phyloP scores from a whole-genome alignment of 2,797 vertebrate genomes.

The Gorsachius magnificus region DNA sequence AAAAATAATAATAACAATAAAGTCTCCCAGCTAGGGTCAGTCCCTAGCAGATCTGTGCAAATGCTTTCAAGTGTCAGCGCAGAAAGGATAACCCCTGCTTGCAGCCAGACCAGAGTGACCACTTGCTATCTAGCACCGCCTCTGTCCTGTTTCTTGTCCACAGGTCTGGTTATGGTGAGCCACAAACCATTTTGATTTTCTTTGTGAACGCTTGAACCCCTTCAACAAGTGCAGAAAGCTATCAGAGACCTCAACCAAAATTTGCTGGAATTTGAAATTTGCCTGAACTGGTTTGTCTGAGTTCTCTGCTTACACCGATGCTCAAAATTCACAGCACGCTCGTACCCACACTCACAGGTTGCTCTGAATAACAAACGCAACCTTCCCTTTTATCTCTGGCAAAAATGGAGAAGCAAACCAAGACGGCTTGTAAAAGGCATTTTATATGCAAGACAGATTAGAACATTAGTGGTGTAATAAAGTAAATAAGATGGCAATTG shows the following conservation, averaged over 20 bases:
- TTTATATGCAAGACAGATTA: conserved; percentile 70
- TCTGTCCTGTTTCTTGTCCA: background rate
- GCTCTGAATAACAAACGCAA: conserved; percentile 20
- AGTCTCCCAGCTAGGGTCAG: background rate
- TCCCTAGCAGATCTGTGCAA: background rate
- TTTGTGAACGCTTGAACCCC: background rate
- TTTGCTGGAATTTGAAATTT: conserved; percentile 19
- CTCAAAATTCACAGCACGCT: background rate
- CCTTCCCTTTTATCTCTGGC: background rate
- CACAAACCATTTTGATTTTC: background rate
- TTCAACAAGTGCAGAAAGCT: background rate
- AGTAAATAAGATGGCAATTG: conserved; percentile 77
- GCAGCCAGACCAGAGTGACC: background rate
- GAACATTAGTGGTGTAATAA: conserved; percentile 74
- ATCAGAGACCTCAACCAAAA: background rate
- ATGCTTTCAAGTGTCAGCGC: background rate
- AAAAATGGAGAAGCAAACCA: background rate
- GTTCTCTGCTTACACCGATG: background rate
- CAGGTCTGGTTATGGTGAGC: background rate
- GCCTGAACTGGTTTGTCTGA: conserved; percentile 2
- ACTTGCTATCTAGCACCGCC: background rate
- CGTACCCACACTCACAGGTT: background rate
- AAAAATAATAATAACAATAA: conserved; percentile 39
- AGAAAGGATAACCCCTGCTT: background rate
- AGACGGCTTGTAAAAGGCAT: background rate